phyloP scores from a whole-genome alignment of 2,797 vertebrate species.

The Hippoglossus hippoglossus region DNA sequence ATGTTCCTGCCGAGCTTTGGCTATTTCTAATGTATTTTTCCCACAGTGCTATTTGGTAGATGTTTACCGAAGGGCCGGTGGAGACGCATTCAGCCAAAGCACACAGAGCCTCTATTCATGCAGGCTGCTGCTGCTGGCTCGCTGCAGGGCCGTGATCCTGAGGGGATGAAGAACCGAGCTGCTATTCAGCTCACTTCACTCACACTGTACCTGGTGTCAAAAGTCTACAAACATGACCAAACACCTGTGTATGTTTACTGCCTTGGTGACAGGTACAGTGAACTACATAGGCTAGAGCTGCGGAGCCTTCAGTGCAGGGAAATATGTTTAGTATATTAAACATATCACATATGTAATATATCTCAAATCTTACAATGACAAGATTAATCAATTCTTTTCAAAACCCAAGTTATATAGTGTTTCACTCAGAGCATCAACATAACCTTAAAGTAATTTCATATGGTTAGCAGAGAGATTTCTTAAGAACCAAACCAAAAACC shows the following conservation, averaged over 20 bases:
- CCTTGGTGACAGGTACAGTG: background rate
- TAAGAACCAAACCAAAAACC: too few relatives aligned
- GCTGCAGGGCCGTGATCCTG: constrained; percentile 59
- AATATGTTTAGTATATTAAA: too few relatives aligned
- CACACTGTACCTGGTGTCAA: constrained; percentile 31
- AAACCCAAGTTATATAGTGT: too few relatives aligned
- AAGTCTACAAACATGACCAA: constrained; percentile 32
- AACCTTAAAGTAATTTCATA: too few relatives aligned
- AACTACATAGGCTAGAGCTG: background rate
- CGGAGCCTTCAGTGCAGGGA: background rate
- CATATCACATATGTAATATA: too few relatives aligned
- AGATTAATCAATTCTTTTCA: too few relatives aligned
- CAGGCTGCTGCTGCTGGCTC: constrained; percentile 45
- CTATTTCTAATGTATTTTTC: constrained; percentile 54
- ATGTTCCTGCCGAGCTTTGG: constrained; percentile 45
- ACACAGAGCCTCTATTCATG: constrained; percentile 81
- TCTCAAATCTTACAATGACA: too few relatives aligned
- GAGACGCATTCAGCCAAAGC: constrained; percentile 56
- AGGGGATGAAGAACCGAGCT: constrained; percentile 49
- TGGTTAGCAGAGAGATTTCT: too few relatives aligned
- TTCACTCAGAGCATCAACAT: too few relatives aligned
- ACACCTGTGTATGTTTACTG: constrained; percentile 50
- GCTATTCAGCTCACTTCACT: constrained; percentile 31
- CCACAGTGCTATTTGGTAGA: constrained; percentile 59
- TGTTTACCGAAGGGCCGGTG: constrained; percentile 67